These are phyloP conservation scores for Phyllotreta striolata DNA, from an alignment of 2,888 invertebrate species.

Conservation along the genomic window DNA sequence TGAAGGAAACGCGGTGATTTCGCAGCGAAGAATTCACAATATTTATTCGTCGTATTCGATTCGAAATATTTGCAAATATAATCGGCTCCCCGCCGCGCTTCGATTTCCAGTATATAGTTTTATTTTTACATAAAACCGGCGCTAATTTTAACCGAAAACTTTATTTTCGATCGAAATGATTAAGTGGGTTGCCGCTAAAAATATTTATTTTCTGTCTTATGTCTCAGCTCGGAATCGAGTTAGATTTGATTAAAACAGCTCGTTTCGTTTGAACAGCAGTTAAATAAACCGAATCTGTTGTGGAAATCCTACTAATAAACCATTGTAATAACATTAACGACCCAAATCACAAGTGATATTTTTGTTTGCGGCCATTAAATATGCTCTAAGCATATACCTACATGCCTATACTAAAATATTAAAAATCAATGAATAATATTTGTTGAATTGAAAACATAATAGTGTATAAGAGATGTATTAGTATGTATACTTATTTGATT, in stretches of 20 bases:
- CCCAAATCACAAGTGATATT: slow-evolving; percentile 25
- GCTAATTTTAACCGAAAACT: slow-evolving; percentile 3
- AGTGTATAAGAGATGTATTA: too few species aligned
- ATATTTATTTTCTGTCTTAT: slow-evolving; percentile 10
- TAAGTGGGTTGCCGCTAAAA: slow-evolving; percentile 5
- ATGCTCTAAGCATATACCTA: not conserved
- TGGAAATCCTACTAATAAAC: slow-evolving; percentile 33
- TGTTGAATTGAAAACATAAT: too few species aligned
- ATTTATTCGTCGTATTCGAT: not conserved
- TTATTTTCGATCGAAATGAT: slow-evolving; percentile 14
- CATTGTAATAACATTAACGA: slow-evolving; percentile 30
- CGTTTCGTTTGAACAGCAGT: slow-evolving; percentile 7
- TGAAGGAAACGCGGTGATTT: slow-evolving; percentile 13
- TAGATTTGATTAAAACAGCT: slow-evolving; percentile 6
- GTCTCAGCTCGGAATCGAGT: slow-evolving; percentile 3
- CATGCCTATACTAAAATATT: too few species aligned
- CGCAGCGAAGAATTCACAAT: slow-evolving; percentile 11
- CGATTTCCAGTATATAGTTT: not conserved
- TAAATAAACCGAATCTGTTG: slow-evolving; percentile 23
- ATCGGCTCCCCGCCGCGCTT: slow-evolving; percentile 2
- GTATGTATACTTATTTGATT: too few species aligned
- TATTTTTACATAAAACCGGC: not conserved
- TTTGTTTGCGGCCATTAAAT: slow-evolving; percentile 18
- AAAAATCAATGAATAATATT: too few species aligned
- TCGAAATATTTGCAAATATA: slow-evolving; percentile 10